Percentiles rank a stretch among this genome's conserved stretches.
phyloP scores from a whole-genome alignment of 2,113 vertebrate genomes.

The pig (Sus scrofa) region T2T-Sscrofa CM000820.6:74488501-74489000 shows the following conservation, averaged over 20 bases:
- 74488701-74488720: background rate
- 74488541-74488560: conserved; percentile 25
- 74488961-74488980: background rate
- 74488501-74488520: background rate
- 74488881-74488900: background rate
- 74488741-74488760: conserved; percentile 31
- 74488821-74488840: background rate
- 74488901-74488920: conserved; percentile 8
- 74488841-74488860: conserved; percentile 32
- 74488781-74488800: background rate
- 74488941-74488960: conserved; percentile 27
- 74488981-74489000: background rate
- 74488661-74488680: background rate
- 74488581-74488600: background rate
- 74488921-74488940: conserved; percentile 42
- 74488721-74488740: conserved; percentile 7
- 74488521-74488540: background rate
- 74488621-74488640: conserved; percentile 32
- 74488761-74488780: conserved; percentile 17
- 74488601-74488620: background rate
- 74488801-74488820: conserved; percentile 19
- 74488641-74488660: conserved; percentile 1
- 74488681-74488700: conserved; percentile 35
- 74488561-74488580: background rate
- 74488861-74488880: background rate